Evolutionary conservation across 2,113 vertebrate species (phyloP).

Genomic region (Cygnus atratus): DNA sequence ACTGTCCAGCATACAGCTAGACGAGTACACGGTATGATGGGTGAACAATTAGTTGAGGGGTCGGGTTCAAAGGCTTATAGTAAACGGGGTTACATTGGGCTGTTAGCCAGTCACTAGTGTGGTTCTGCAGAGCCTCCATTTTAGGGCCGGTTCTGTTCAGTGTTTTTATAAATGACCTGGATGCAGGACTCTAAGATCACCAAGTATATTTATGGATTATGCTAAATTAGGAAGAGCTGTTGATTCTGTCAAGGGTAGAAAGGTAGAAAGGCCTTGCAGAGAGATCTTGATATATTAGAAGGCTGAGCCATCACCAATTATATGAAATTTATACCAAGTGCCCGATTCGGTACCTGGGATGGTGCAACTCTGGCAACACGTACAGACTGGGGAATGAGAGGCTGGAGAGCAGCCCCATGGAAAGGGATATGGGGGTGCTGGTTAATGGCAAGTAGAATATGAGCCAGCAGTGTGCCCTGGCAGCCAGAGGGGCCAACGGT

Average conservation of each 20-base stretch:
- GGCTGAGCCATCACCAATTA: background rate
- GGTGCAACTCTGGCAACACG: background rate
- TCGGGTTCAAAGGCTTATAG: background rate
- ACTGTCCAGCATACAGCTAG: background rate
- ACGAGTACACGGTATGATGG: background rate
- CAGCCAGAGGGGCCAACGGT: background rate
- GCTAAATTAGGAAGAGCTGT: background rate
- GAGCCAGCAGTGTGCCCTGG: background rate
- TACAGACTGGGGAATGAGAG: background rate
- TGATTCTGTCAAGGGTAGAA: background rate
- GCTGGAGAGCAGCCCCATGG: background rate
- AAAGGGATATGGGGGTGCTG: background rate
- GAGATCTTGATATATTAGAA: background rate
- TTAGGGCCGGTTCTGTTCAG: background rate
- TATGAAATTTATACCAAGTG: background rate
- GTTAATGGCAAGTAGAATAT: background rate
- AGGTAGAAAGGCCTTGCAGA: background rate
- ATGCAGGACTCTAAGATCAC: background rate
- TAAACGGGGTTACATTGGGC: background rate
- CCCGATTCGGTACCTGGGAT: background rate
- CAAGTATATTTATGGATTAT: background rate
- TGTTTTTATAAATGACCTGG: background rate
- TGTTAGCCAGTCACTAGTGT: background rate
- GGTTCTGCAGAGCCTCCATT: background rate
- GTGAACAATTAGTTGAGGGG: background rate